These are phyloP conservation scores for Passerina amoena DNA, from an alignment of 2,113 vertebrate species.

Conservation along the genomic window DNA sequence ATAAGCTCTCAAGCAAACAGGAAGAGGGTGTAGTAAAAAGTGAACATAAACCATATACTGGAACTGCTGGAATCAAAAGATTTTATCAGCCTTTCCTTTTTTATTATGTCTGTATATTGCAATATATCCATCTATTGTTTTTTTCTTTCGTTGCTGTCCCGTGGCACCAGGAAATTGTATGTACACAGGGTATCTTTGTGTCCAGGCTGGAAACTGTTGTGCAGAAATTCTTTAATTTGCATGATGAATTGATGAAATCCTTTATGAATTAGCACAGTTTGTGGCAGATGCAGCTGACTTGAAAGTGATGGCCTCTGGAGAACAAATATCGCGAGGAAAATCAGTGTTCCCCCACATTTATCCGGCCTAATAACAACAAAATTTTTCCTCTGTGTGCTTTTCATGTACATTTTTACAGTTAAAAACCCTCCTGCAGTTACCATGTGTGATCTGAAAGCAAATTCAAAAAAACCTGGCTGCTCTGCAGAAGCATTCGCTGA, in stretches of 20 bases:
- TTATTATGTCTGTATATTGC: not conserved
- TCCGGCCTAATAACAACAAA: not conserved
- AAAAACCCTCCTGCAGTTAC: not conserved
- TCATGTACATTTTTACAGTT: not conserved
- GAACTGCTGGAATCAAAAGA: not conserved
- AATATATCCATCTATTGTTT: not conserved
- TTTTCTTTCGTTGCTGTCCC: not conserved
- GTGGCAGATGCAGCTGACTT: not conserved
- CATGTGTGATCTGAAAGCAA: not conserved
- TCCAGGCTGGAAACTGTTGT: not conserved
- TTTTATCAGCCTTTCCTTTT: conserved; percentile 14
- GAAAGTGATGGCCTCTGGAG: not conserved
- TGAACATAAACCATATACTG: conserved; percentile 17
- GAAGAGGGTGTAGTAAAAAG: conserved; percentile 38
- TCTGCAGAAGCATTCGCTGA: not conserved
- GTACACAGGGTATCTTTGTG: not conserved
- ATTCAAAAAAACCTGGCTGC: not conserved
- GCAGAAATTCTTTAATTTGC: not conserved
- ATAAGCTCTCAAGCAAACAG: conserved; percentile 41
- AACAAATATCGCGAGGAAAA: not conserved
- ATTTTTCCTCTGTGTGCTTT: not conserved
- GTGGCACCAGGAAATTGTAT: not conserved
- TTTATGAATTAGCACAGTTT: not conserved
- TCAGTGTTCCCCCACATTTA: not conserved
- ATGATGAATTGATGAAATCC: not conserved